phyloP scores from a whole-genome alignment of 1,140 invertebrate genomes.

The Lethocerus indicus region DNA sequence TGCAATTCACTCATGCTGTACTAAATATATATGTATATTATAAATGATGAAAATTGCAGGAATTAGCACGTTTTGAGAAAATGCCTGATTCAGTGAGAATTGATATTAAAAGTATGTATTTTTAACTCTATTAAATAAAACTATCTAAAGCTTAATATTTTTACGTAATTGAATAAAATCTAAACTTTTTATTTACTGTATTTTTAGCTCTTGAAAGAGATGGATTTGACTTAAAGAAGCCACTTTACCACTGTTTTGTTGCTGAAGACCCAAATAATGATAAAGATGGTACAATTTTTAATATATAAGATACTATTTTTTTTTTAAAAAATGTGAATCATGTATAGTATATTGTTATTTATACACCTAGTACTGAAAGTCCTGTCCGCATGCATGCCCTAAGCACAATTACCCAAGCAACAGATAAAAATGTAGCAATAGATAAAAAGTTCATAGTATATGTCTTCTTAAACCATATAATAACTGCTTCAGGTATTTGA shows the following conservation, averaged over 20 bases:
- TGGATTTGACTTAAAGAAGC: slow-evolving; percentile 38
- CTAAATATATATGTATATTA: neutral
- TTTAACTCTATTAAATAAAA: neutral
- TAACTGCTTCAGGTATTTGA: neutral
- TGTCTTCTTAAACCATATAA: neutral
- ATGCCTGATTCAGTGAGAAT: slow-evolving; percentile 55
- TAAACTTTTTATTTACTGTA: neutral
- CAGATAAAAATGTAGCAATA: slow-evolving; percentile 7
- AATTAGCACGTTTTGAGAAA: slow-evolving; percentile 64
- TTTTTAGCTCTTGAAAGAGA: slow-evolving; percentile 12
- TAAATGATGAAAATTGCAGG: slow-evolving; percentile 26
- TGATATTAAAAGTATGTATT: slow-evolving; percentile 28
- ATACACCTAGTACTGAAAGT: neutral
- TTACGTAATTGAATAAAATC: neutral
- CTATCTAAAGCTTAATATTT: neutral
- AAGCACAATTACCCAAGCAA: slow-evolving; percentile 13
- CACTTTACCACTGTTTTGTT: slow-evolving; percentile 48
- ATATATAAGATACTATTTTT: neutral
- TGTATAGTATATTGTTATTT: neutral
- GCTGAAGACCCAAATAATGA: slow-evolving; percentile 27
- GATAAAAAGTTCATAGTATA: neutral
- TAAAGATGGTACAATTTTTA: neutral
- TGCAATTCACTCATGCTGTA: neutral
- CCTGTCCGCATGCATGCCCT: neutral
- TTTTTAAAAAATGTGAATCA: neutral